These are phyloP conservation scores for Endomychus coccineus DNA, from an alignment of 2,888 invertebrate genomes.

Conservation along the genomic window DNA sequence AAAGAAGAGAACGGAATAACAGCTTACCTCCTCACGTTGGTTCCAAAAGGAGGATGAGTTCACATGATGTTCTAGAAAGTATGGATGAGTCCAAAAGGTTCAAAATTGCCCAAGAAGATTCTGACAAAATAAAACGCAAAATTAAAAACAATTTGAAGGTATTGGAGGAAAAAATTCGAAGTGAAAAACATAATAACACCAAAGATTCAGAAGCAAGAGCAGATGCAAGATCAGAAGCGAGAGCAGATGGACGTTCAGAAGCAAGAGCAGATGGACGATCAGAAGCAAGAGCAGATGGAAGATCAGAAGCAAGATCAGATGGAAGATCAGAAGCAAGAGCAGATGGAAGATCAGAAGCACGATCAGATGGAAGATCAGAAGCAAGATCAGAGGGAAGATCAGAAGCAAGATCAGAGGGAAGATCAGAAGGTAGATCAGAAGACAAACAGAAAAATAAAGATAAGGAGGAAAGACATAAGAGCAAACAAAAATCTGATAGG, in stretches of 20 bases:
- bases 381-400: constrained; percentile 40
- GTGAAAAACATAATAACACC: constrained; percentile 47
- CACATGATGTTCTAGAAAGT: constrained; percentile 58
- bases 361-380: constrained; percentile 42
- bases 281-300: too few relatives aligned
- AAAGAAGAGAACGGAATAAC: constrained; percentile 56
- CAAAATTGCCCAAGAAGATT: constrained; percentile 49
- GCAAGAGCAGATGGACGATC: too few relatives aligned
- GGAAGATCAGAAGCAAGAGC: too few relatives aligned
- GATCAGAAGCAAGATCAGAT: too few relatives aligned
- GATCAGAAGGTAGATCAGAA: constrained; percentile 30
- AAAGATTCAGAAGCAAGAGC: constrained; percentile 45
- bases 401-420: constrained; percentile 31
- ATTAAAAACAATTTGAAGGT: constrained; percentile 54
- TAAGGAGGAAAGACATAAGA: constrained; percentile 29
- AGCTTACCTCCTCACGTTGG: constrained; percentile 59
- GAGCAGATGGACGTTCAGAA: too few relatives aligned
- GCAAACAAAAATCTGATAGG: constrained; percentile 27
- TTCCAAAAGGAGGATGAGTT: constrained; percentile 68
- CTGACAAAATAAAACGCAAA: constrained; percentile 46
- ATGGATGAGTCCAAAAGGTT: constrained; percentile 55
- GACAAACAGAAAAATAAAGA: constrained; percentile 37
- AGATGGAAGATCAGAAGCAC: too few relatives aligned
- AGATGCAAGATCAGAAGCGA: too few relatives aligned
- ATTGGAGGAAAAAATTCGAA: constrained; percentile 51